These are phyloP conservation scores for Halotydeus destructor DNA, from an alignment of 1,140 invertebrate species.

Conservation along the genomic window DNA sequence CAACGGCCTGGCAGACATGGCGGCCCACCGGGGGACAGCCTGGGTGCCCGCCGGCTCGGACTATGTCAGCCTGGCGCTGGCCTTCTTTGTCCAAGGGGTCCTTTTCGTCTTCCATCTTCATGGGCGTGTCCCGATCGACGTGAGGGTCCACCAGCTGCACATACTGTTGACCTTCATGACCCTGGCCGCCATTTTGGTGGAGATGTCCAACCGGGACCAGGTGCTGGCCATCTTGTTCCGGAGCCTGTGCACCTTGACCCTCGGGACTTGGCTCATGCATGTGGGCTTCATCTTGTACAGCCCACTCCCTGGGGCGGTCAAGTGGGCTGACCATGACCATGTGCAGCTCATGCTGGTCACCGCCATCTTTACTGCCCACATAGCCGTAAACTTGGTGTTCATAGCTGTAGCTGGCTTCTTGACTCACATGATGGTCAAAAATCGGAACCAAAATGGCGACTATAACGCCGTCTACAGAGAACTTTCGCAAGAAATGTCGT, in stretches of 20 bases:
- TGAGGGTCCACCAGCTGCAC: slow-evolving; percentile 15
- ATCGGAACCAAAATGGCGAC: no score
- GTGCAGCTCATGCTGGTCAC: slow-evolving; percentile 29
- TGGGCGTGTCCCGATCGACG: neutral
- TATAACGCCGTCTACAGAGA: no score
- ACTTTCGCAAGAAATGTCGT: no score
- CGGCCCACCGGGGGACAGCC: slow-evolving; percentile 23
- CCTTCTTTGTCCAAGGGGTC: slow-evolving; percentile 27
- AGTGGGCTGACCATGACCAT: slow-evolving; percentile 27
- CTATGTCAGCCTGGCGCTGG: slow-evolving; percentile 24
- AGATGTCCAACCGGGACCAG: slow-evolving; percentile 24
- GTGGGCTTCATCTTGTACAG: slow-evolving; percentile 31
- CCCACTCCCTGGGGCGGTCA: slow-evolving; percentile 21
- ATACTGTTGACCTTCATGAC: slow-evolving; percentile 24
- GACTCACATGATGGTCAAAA: no score
- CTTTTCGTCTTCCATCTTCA: slow-evolving; percentile 32
- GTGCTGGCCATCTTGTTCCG: slow-evolving; percentile 23
- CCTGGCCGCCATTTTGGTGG: slow-evolving; percentile 21
- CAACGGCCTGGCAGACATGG: slow-evolving; percentile 25
- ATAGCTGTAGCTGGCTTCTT: no score
- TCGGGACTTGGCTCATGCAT: slow-evolving; percentile 33
- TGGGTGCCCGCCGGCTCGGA: slow-evolving; percentile 25
- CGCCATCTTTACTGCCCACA: no score
- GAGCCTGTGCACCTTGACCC: slow-evolving; percentile 25
- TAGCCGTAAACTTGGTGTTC: no score